Conservation (phyloP, 2,888 invertebrate genomes). For the Phengaris alcon region DNA sequence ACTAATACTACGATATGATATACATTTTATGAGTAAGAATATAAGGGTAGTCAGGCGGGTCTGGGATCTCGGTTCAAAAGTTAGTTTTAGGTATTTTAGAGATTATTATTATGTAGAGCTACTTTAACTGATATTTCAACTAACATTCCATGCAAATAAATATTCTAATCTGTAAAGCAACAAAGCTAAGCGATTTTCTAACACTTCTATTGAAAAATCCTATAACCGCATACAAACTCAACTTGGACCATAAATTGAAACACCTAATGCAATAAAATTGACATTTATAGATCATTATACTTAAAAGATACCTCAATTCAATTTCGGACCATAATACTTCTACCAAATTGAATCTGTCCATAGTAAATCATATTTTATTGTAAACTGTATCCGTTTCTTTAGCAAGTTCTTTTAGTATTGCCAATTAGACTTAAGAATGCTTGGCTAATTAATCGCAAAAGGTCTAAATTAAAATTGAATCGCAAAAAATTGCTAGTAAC, state of each 20-base stretch:
- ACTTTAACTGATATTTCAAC: neutral
- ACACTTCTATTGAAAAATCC: neutral
- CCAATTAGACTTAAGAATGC: neutral
- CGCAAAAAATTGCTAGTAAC: neutral
- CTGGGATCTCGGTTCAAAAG: neutral
- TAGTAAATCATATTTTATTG: conserved; percentile 16
- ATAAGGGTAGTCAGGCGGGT: too few species aligned
- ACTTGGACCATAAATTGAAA: conserved; percentile 64
- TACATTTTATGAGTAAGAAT: too few species aligned
- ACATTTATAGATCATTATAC: conserved; percentile 24
- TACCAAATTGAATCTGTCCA: conserved; percentile 16
- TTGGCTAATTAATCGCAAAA: neutral
- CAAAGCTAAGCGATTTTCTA: neutral
- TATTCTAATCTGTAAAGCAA: too few species aligned
- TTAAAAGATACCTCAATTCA: conserved; percentile 13
- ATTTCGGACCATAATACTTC: conserved; percentile 8
- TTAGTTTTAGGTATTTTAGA: neutral
- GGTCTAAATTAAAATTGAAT: neutral
- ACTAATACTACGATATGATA: too few species aligned
- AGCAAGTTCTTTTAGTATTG: neutral
- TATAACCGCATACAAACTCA: conserved; percentile 47
- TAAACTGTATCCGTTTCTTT: neutral
- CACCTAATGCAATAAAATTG: conserved; percentile 49
- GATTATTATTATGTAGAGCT: neutral
- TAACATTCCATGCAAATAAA: too few species aligned